These are phyloP conservation scores for Zosterops hypoxanthus DNA, from an alignment of 2,113 vertebrate species.

Conservation along the genomic window DNA sequence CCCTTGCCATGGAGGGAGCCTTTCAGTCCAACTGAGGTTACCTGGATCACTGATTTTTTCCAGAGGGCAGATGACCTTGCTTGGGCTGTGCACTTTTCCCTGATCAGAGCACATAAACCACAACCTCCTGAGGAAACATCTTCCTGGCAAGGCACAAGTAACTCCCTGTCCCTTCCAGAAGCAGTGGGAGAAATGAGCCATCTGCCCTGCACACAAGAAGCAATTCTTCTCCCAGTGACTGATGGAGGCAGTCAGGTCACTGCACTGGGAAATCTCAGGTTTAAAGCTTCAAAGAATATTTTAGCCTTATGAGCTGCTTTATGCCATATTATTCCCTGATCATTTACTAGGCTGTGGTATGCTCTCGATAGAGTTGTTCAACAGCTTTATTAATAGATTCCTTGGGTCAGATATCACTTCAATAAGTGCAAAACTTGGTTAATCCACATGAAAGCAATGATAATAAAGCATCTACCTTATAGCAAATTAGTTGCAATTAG, in stretches of 20 bases:
- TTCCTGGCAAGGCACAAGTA: fast-evolving
- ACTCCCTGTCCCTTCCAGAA: neutral
- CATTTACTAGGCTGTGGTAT: neutral
- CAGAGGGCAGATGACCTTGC: neutral
- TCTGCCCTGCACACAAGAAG: neutral
- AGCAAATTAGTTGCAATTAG: neutral
- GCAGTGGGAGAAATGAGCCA: neutral
- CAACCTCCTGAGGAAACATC: neutral
- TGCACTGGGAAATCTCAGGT: neutral
- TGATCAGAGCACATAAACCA: neutral
- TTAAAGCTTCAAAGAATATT: neutral
- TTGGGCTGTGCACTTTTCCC: neutral
- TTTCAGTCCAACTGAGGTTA: neutral
- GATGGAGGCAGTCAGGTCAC: neutral
- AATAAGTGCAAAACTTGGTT: neutral
- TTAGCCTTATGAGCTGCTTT: neutral
- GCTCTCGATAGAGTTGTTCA: neutral
- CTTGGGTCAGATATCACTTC: constrained; percentile 3
- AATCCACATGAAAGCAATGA: neutral
- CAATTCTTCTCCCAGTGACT: neutral
- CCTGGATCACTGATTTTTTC: neutral
- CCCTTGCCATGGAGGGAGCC: neutral
- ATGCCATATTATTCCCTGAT: neutral
- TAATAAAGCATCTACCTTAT: neutral
- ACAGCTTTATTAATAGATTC: constrained; percentile 10